Conservation (phyloP, 2,113 vertebrate species). For the Periophthalmus modestus region DNA sequence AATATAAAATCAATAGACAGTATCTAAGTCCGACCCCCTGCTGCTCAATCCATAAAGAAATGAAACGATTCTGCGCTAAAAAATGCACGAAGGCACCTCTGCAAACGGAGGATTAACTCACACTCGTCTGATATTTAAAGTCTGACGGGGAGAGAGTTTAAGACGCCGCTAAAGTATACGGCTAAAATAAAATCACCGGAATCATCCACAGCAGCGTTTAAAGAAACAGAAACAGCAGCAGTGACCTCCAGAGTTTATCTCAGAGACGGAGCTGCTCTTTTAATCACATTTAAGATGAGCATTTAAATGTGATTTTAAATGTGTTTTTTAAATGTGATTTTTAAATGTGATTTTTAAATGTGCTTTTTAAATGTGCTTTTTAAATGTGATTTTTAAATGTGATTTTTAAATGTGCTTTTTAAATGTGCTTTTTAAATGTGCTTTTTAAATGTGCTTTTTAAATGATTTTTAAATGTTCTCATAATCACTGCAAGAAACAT, state of each 20-base stretch:
- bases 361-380: no score
- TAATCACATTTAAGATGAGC: neutral
- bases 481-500: neutral
- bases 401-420: no score
- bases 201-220: neutral
- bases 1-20: conserved; percentile 82
- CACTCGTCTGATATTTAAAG: neutral
- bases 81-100: conserved; percentile 62
- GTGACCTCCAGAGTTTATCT: no score
- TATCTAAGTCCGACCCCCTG: conserved; percentile 71
- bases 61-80: conserved; percentile 71
- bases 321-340: no score
- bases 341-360: no score
- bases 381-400: neutral
- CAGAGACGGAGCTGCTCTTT: neutral
- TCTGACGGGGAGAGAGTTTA: neutral
- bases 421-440: no score
- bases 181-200: neutral
- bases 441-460: no score
- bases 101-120: conserved; percentile 8
- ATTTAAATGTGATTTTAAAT: no score
- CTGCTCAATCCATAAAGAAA: conserved; percentile 78
- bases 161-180: neutral
- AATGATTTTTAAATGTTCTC: no score
- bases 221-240: neutral